A percentile compares a stretch with the other conserved stretches of the same genome.
Evolutionary conservation across 1,140 invertebrate genomes (phyloP).

Genomic region (Palaemon carinicauda): DNA sequence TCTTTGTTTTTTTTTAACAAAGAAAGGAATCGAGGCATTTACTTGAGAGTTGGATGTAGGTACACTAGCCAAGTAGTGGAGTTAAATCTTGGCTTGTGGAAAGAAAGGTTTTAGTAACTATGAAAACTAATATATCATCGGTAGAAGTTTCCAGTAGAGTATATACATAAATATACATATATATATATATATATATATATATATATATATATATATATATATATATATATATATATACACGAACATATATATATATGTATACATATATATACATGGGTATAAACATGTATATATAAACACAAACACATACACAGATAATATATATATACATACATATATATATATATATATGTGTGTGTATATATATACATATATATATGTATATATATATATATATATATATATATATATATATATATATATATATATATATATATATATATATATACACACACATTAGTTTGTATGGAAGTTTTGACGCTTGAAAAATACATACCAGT

Average conservation of each 20-base stretch:
- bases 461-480: no score
- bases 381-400: background rate
- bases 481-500: background rate
- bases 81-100: no score
- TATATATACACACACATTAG: no score
- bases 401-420: background rate
- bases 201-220: background rate
- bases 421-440: no score
- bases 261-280: background rate
- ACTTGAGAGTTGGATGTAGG: no score
- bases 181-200: background rate
- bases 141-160: no score
- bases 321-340: background rate
- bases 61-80: no score
- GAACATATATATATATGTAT: background rate
- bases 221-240: background rate
- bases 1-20: no score
- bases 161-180: background rate
- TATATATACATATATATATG: background rate
- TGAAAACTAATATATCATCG: no score
- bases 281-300: background rate
- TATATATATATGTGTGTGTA: background rate
- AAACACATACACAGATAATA: no score
- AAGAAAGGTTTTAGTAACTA: no score
- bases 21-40: no score